These are phyloP conservation scores for Cephalopachus bancanus DNA, from an alignment of 2,797 vertebrate species.

Conservation along the genomic window DNA sequence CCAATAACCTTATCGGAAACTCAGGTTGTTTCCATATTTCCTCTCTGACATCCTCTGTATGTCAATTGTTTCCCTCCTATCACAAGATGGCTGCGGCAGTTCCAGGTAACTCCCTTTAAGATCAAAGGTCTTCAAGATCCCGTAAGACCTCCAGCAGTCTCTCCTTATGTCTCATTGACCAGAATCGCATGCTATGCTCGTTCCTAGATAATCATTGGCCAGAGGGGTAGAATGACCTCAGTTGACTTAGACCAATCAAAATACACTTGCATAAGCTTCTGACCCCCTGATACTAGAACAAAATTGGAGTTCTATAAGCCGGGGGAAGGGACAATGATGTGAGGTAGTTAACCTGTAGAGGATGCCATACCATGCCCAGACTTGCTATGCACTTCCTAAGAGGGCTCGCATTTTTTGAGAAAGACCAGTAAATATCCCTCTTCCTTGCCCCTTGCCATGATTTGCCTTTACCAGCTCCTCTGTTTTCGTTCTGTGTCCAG, in stretches of 20 bases:
- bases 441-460: too few relatives aligned
- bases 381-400: not conserved
- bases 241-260: not conserved
- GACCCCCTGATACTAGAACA: not conserved
- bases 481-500: not conserved
- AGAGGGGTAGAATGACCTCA: not conserved
- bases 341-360: not conserved
- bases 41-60: not conserved
- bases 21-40: not conserved
- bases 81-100: not conserved
- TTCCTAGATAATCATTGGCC: not conserved
- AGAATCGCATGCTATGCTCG: not conserved
- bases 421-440: not conserved
- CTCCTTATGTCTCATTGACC: not conserved
- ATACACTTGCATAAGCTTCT: not conserved
- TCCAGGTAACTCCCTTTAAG: not conserved
- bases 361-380: not conserved
- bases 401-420: not conserved
- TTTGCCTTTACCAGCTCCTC: not conserved
- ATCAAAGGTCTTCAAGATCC: not conserved
- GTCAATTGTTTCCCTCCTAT: not conserved
- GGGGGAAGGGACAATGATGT: not conserved
- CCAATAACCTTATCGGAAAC: not conserved
- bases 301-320: not conserved
- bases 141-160: not conserved